A percentile compares a stretch with the other conserved stretches of the same genome.
Evolutionary conservation across 2,113 vertebrate genomes (phyloP).

Genomic region (Bothrops jararaca): DNA sequence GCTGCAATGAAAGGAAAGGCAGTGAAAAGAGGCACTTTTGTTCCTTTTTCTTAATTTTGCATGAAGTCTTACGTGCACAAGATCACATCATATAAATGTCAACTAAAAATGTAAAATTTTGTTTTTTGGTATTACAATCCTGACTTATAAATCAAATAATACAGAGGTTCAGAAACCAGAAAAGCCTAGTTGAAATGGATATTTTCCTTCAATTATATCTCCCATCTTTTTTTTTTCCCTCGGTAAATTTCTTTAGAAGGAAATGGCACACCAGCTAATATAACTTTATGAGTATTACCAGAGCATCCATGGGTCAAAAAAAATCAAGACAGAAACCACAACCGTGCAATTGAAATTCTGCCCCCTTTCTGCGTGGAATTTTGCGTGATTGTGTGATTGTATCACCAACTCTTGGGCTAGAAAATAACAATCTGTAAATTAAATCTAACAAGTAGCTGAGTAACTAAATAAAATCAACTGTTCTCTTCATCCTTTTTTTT

Average conservation of each 20-base stretch:
- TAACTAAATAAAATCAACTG: neutral
- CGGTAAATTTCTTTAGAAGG: neutral
- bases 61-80: neutral
- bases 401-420: neutral
- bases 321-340: neutral
- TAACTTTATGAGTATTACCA: neutral
- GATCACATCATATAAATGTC: neutral
- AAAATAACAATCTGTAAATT: neutral
- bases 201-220: neutral
- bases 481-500: conserved; percentile 28
- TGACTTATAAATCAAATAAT: neutral
- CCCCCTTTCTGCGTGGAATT: neutral
- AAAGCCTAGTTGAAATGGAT: neutral
- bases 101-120: neutral
- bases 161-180: neutral
- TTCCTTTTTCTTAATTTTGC: neutral
- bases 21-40: neutral
- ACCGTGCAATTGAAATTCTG: neutral
- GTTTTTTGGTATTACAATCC: neutral
- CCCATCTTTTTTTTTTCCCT: neutral
- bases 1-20: neutral
- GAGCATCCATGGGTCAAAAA: neutral
- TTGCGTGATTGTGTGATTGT: neutral
- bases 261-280: neutral
- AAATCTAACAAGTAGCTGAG: neutral